phyloP scores from a whole-genome alignment of 2,797 vertebrate species.

The Crax fasciolata region DNA sequence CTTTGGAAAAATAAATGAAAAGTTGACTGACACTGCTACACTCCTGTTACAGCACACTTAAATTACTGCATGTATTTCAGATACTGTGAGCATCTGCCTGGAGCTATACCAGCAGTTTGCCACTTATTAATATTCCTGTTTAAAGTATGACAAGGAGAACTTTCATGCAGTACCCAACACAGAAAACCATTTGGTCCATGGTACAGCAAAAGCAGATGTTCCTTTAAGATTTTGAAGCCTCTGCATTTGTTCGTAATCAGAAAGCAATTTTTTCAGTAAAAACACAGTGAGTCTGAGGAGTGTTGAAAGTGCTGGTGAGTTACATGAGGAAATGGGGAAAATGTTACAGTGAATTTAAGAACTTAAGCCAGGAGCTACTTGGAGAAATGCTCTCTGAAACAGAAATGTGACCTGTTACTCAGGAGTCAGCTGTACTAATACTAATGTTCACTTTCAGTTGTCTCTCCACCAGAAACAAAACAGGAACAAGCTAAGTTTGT shows the following conservation, averaged over 20 bases:
- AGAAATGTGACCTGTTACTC: neutral
- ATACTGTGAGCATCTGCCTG: neutral
- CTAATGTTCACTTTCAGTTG: neutral
- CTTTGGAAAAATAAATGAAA: neutral
- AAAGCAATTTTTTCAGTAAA: neutral
- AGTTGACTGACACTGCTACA: neutral
- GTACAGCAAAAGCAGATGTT: neutral
- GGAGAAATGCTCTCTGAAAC: neutral
- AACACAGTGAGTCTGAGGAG: neutral
- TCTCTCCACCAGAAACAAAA: neutral
- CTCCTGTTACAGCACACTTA: neutral
- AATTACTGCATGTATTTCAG: neutral
- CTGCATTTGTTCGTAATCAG: neutral
- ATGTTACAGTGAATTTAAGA: neutral
- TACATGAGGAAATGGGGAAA: neutral
- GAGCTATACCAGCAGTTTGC: neutral
- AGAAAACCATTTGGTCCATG: neutral
- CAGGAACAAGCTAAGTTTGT: conserved; percentile 14
- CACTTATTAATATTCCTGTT: neutral
- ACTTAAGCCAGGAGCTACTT: neutral
- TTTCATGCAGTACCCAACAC: neutral
- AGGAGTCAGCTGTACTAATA: neutral
- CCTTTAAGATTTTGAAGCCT: neutral
- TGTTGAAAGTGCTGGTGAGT: neutral
- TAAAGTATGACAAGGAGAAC: neutral